Evolutionary conservation across 2,888 invertebrate genomes (phyloP).

Genomic region (Agonopterix arenella): DNA sequence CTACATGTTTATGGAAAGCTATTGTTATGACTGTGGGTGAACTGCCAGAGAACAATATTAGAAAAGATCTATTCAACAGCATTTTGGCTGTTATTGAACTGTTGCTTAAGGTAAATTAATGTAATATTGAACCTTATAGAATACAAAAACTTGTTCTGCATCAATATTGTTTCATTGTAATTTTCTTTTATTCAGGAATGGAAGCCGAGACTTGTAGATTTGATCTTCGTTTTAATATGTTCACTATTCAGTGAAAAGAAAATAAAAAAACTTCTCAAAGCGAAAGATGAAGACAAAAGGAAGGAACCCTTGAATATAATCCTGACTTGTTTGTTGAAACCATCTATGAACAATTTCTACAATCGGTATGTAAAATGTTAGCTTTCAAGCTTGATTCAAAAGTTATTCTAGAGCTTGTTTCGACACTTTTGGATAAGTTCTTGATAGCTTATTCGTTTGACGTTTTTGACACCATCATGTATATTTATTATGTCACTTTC

Average conservation of each 20-base stretch:
- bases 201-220: constrained; percentile 16
- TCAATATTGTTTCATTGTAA: not conserved
- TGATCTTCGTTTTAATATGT: constrained; percentile 28
- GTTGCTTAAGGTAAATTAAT: constrained; percentile 38
- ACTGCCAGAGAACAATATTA: constrained; percentile 39
- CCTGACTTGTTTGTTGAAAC: not conserved
- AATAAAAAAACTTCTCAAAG: constrained; percentile 21
- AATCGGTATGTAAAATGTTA: no score
- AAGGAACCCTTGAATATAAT: constrained; percentile 17
- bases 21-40: constrained; percentile 39
- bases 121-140: not conserved
- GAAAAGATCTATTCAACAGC: constrained; percentile 42
- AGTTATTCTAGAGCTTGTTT: no score
- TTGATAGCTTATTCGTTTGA: no score
- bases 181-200: constrained; percentile 5
- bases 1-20: constrained; percentile 55
- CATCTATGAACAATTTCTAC: no score
- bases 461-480: no score
- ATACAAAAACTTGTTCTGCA: not conserved
- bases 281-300: constrained; percentile 13
- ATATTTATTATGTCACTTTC: constrained; percentile 5
- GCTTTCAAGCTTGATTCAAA: no score
- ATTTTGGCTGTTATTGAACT: constrained; percentile 29
- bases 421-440: no score
- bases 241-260: constrained; percentile 28